A percentile compares a stretch with the other conserved stretches of the same genome.
phyloP scores from a whole-genome alignment of 2,797 vertebrate genomes.

The Gadopsis marmoratus region DNA sequence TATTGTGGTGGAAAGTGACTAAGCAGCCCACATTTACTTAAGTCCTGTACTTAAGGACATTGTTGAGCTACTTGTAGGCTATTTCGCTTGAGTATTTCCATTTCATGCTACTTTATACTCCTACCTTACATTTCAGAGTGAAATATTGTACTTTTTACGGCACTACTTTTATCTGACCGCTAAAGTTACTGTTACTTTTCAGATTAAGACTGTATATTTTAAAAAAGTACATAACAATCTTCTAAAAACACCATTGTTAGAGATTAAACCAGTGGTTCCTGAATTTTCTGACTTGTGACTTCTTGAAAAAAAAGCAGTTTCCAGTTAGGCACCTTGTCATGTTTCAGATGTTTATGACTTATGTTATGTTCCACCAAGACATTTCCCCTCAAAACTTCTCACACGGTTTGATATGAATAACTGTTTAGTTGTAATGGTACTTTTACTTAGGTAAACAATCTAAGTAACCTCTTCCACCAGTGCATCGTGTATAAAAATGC shows the following conservation, averaged over 20 bases:
- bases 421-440: neutral
- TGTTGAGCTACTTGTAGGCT: neutral
- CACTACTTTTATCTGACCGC: neutral
- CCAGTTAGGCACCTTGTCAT: neutral
- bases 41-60: neutral
- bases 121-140: neutral
- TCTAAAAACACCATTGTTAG: neutral
- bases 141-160: neutral
- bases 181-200: neutral
- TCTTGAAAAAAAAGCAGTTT: neutral
- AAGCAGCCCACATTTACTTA: neutral
- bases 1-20: constrained; percentile 12
- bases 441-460: neutral
- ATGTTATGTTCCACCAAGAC: neutral
- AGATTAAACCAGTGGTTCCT: neutral
- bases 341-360: constrained; percentile 8
- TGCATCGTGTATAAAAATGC: neutral
- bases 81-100: neutral
- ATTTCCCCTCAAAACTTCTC: neutral
- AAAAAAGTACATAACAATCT: neutral
- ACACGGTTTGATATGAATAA: neutral
- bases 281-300: neutral
- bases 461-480: neutral
- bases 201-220: neutral
- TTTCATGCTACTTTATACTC: neutral